A percentile compares a stretch with the other conserved stretches of the same genome.
Conservation (phyloP, 2,888 invertebrate genomes). For the Dascillus cervinus region DNA sequence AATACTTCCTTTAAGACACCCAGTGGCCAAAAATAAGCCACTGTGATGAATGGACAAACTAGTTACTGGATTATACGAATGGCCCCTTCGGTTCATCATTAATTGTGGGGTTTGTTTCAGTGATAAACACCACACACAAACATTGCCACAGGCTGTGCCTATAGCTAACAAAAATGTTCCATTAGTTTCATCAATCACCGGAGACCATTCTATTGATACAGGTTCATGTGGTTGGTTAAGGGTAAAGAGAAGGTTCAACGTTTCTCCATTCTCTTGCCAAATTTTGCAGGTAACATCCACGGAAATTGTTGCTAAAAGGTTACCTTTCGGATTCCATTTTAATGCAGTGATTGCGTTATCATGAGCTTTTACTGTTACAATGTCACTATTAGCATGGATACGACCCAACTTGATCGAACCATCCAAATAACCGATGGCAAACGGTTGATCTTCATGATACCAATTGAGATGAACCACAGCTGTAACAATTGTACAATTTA, state of each 20-base stretch:
- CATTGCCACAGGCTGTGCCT: slow-evolving; percentile 48
- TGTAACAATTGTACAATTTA: no score
- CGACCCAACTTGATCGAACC: slow-evolving; percentile 45
- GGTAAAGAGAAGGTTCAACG: slow-evolving; percentile 38
- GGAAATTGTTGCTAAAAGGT: slow-evolving; percentile 46
- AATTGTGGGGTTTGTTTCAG: slow-evolving; percentile 29
- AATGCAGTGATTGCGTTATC: slow-evolving; percentile 40
- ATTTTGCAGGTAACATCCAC: slow-evolving; percentile 42
- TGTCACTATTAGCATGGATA: slow-evolving; percentile 32
- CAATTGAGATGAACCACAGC: slow-evolving; percentile 50
- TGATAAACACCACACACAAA: slow-evolving; percentile 44
- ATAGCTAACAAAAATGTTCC: slow-evolving; percentile 42
- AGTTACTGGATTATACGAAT: slow-evolving; percentile 47
- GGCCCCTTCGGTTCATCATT: slow-evolving; percentile 45
- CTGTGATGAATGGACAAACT: slow-evolving; percentile 45
- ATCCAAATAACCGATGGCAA: slow-evolving; percentile 50
- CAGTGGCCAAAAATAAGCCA: slow-evolving; percentile 49
- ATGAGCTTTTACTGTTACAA: slow-evolving; percentile 38
- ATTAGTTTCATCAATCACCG: slow-evolving; percentile 39
- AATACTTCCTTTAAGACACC: slow-evolving; percentile 43
- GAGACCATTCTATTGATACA: slow-evolving; percentile 48
- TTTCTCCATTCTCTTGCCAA: slow-evolving; percentile 32
- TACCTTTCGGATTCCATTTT: slow-evolving; percentile 47
- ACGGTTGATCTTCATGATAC: slow-evolving; percentile 48
- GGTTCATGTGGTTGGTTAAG: slow-evolving; percentile 45